Conservation (phyloP, 2,888 invertebrate genomes). For the Formica aserva region DNA sequence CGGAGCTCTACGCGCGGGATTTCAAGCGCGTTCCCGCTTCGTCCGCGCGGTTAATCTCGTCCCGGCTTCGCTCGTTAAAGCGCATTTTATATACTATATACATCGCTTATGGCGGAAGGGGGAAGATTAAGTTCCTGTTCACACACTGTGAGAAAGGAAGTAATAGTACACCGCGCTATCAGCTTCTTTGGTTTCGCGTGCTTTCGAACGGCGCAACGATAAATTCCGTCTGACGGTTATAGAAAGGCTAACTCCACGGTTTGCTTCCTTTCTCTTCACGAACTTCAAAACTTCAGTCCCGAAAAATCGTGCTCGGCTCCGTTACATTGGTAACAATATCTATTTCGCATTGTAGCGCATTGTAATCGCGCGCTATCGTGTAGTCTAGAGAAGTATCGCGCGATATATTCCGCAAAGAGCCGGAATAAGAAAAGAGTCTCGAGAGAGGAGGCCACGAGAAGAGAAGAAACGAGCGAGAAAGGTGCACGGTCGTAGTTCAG, state of each 20-base stretch:
- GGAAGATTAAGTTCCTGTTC: conserved; percentile 51
- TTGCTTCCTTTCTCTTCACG: conserved; percentile 42
- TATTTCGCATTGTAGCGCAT: conserved; percentile 45
- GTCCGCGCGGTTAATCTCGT: conserved; percentile 39
- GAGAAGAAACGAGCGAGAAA: conserved; percentile 55
- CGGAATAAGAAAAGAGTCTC: conserved; percentile 29
- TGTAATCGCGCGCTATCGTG: conserved; percentile 47
- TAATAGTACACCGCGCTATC: conserved; percentile 56
- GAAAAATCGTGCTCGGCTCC: conserved; percentile 53
- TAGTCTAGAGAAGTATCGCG: conserved; percentile 14
- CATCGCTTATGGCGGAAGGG: conserved; percentile 18
- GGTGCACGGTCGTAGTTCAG: conserved; percentile 81
- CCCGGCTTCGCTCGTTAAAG: conserved; percentile 40
- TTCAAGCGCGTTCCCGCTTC: conserved; percentile 8
- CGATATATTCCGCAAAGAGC: conserved; percentile 49
- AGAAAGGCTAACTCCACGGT: conserved; percentile 29
- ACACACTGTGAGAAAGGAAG: conserved; percentile 55
- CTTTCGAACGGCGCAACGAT: conserved; percentile 49
- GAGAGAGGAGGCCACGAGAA: conserved; percentile 23
- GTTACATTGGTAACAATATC: conserved; percentile 54
- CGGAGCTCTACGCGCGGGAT: neutral
- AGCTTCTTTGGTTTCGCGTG: conserved; percentile 51
- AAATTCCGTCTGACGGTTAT: conserved; percentile 52
- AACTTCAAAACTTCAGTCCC: conserved; percentile 42
- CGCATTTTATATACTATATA: conserved; percentile 33